Conservation (phyloP, 2,797 vertebrate species). For the Emys orbicularis region DNA sequence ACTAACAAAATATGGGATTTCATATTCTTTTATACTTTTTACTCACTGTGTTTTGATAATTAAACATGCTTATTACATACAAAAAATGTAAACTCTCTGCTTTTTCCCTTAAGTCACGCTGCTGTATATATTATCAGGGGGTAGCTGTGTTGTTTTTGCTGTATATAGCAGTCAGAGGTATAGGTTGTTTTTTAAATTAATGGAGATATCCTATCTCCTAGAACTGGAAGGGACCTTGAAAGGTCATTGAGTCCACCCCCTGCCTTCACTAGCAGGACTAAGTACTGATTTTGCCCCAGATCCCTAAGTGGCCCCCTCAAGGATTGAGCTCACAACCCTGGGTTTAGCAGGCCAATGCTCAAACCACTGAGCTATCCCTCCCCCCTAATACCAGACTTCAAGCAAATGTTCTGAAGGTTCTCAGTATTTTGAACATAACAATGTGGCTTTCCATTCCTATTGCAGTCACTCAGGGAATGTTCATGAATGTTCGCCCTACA, state of each 20-base stretch:
- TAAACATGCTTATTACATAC: background rate
- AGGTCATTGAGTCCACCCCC: no score
- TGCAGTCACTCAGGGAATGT: background rate
- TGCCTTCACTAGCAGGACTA: no score
- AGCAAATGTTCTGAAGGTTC: background rate
- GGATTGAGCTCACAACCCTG: no score
- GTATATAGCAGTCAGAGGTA: background rate
- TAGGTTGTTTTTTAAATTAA: background rate
- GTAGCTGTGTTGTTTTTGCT: no score
- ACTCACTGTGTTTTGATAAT: background rate
- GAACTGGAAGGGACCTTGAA: no score
- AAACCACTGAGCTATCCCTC: no score
- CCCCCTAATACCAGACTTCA: background rate
- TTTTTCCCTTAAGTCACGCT: background rate
- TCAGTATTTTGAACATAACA: background rate
- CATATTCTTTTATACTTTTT: background rate
- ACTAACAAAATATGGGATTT: background rate
- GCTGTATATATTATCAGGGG: no score
- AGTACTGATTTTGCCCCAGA: no score
- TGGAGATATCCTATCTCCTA: no score
- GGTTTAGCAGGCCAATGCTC: no score
- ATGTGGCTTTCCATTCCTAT: background rate
- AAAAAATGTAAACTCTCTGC: background rate
- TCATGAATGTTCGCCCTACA: background rate
- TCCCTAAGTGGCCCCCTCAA: no score